phyloP scores from a whole-genome alignment of 2,113 vertebrate genomes.

The Ctenodactylus gundi region DNA sequence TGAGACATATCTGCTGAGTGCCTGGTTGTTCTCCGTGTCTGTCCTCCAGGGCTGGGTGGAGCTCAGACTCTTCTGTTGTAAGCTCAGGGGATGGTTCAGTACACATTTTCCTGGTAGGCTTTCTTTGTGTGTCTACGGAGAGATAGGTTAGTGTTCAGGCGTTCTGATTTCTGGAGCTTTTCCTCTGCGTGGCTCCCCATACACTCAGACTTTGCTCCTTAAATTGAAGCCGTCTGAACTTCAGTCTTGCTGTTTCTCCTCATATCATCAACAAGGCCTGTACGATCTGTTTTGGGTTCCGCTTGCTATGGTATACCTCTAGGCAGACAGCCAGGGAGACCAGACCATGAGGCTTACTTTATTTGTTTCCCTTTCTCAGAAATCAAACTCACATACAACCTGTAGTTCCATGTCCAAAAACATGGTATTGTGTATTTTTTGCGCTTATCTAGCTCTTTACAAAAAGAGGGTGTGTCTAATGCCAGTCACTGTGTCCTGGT shows the following conservation, averaged over 20 bases:
- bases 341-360: not conserved
- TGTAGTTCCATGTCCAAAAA: not conserved
- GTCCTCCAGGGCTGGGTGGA: too few relatives aligned
- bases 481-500: not conserved
- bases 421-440: too few relatives aligned
- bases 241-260: not conserved
- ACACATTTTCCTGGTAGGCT: not conserved
- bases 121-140: not conserved
- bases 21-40: too few relatives aligned
- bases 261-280: not conserved
- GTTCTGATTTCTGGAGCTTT: not conserved
- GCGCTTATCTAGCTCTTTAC: not conserved
- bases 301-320: not conserved
- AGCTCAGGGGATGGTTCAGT: not conserved
- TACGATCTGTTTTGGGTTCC: rapidly evolving
- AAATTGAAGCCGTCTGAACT: not conserved
- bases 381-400: not conserved
- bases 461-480: not conserved
- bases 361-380: not conserved
- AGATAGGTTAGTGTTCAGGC: not conserved
- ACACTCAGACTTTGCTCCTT: not conserved
- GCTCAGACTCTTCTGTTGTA: too few relatives aligned
- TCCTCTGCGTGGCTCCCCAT: not conserved
- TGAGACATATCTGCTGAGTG: too few relatives aligned
- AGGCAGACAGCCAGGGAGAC: not conserved